A percentile compares a stretch with the other conserved stretches of the same genome.
These are phyloP conservation scores for Caenorhabditis plicata DNA, from an alignment of 2,888 invertebrate genomes.

Conservation along the genomic window DNA sequence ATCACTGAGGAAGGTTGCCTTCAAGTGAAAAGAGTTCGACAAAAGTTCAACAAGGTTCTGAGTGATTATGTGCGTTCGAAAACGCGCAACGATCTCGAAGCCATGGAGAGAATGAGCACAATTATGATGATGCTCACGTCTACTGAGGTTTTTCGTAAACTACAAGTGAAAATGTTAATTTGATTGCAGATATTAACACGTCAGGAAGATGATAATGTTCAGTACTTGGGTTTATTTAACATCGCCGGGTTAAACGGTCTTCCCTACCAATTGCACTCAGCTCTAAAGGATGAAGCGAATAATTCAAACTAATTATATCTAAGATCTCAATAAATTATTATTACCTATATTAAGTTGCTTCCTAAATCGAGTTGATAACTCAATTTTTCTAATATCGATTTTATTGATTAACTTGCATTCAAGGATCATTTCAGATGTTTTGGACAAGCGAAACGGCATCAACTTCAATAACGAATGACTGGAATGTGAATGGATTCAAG, in stretches of 20 bases:
- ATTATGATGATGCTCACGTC: constrained; percentile 14
- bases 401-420: too few species aligned
- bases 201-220: constrained; percentile 46
- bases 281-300: too few species aligned
- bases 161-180: background rate
- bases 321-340: too few species aligned
- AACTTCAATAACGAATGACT: too few species aligned
- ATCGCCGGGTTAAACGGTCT: constrained; percentile 40
- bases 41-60: constrained; percentile 5
- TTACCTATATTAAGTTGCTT: too few species aligned
- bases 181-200: constrained; percentile 36
- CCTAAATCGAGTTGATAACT: too few species aligned
- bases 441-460: too few species aligned
- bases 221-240: constrained; percentile 47
- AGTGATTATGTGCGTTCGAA: constrained; percentile 5
- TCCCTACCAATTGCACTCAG: constrained; percentile 42
- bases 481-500: too few species aligned
- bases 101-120: constrained; percentile 14
- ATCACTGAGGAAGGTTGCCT: constrained; percentile 6
- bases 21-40: background rate
- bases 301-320: too few species aligned
- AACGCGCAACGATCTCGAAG: background rate
- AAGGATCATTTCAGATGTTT: too few species aligned
- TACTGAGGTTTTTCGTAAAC: constrained; percentile 8
- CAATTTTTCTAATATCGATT: too few species aligned